Evolutionary conservation across 2,113 vertebrate genomes (phyloP).

Genomic region (Onychorhynchus coronatus): DNA sequence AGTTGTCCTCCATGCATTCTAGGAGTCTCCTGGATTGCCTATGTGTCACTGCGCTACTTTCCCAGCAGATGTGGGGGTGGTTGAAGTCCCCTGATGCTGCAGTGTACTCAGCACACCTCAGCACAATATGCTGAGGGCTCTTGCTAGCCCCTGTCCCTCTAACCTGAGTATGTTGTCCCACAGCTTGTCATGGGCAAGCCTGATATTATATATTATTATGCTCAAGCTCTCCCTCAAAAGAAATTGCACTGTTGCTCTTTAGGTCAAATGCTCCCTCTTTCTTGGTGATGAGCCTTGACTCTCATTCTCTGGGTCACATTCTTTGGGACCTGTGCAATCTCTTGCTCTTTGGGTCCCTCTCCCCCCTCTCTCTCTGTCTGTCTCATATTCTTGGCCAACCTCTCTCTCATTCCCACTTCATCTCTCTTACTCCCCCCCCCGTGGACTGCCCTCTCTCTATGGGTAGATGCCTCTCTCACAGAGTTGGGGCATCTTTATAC

Average conservation of each 20-base stretch:
- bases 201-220: background rate
- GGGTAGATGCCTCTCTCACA: background rate
- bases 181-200: background rate
- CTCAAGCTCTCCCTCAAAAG: background rate
- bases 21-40: too few species aligned
- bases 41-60: background rate
- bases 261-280: background rate
- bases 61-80: background rate
- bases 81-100: background rate
- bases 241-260: background rate
- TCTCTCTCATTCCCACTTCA: background rate
- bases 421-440: background rate
- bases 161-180: background rate
- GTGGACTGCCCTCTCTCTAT: background rate
- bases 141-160: background rate
- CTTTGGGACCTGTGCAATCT: background rate
- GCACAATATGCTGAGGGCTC: background rate
- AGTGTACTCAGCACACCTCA: background rate
- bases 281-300: background rate
- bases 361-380: background rate
- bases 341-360: background rate
- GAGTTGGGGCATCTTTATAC: background rate
- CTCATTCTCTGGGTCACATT: background rate
- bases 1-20: too few species aligned
- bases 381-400: background rate